Evolutionary conservation across 1,140 invertebrate genomes (phyloP).

Genomic region (Drosophila navojoa): DNA sequence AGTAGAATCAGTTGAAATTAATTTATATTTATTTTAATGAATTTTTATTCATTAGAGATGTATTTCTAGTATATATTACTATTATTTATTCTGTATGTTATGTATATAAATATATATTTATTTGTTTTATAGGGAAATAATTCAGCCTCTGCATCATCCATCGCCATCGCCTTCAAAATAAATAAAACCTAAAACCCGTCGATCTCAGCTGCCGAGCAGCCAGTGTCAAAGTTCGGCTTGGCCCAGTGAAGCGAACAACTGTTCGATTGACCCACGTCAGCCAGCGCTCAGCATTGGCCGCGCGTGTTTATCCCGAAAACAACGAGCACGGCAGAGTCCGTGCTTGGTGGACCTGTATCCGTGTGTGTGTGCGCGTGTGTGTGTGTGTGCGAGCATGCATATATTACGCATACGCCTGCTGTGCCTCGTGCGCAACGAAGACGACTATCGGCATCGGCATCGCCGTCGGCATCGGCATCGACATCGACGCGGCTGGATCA

Average conservation of each 20-base stretch:
- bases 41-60: neutral
- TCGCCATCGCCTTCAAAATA: neutral
- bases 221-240: neutral
- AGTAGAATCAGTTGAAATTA: neutral
- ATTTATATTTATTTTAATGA: neutral
- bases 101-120: neutral
- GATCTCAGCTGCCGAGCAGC: neutral
- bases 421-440: slow-evolving; percentile 40
- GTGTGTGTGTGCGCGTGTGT: neutral
- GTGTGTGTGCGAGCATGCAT: neutral
- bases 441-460: slow-evolving; percentile 21
- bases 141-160: neutral
- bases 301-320: slow-evolving; percentile 28
- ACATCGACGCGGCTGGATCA: neutral
- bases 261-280: slow-evolving; percentile 33
- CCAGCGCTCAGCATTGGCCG: slow-evolving; percentile 26
- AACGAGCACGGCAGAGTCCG: slow-evolving; percentile 6
- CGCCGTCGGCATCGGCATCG: slow-evolving; percentile 12
- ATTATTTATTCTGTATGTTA: neutral
- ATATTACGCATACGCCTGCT: slow-evolving; percentile 45
- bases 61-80: neutral
- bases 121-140: neutral
- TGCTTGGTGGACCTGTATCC: slow-evolving; percentile 17
- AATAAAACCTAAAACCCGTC: too few relatives aligned
- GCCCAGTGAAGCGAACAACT: neutral